phyloP scores from a whole-genome alignment of 2,888 invertebrate species.

The Emmelina monodactyla region DNA sequence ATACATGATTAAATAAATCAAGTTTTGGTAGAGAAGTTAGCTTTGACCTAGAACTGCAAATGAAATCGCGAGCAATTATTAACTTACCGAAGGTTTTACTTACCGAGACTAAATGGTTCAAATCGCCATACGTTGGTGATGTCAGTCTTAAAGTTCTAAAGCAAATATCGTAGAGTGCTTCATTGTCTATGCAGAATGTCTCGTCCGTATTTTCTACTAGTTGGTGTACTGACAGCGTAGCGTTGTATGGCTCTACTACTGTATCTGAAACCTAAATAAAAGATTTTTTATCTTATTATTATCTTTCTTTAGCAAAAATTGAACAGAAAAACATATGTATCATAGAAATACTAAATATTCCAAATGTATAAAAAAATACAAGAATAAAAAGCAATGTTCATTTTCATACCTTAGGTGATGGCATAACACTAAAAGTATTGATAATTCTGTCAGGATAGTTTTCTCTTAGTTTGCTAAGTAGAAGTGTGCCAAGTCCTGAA shows the following conservation, averaged over 20 bases:
- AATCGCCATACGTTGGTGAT: conserved; percentile 89
- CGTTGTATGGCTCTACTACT: conserved; percentile 89
- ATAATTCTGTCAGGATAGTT: conserved; percentile 88
- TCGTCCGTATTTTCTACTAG: conserved; percentile 89
- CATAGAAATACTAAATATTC: not conserved
- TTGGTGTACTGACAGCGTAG: conserved; percentile 85
- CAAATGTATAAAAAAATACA: not conserved
- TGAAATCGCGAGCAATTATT: too few relatives aligned
- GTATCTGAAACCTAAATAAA: conserved; percentile 81
- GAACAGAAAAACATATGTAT: too few relatives aligned
- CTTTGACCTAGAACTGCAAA: too few relatives aligned
- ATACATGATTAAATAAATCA: too few relatives aligned
- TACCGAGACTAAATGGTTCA: conserved; percentile 86
- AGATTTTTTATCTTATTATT: too few relatives aligned
- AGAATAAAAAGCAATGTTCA: not conserved
- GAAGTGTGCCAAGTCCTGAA: conserved; percentile 81
- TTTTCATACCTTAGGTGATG: conserved; percentile 76
- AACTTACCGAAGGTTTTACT: conserved; percentile 21
- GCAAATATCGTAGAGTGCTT: conserved; percentile 89
- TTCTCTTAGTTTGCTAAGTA: conserved; percentile 82
- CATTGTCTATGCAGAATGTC: conserved; percentile 90
- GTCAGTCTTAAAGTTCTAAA: conserved; percentile 83
- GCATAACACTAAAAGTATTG: conserved; percentile 82
- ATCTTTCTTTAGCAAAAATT: too few relatives aligned
- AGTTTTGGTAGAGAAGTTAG: too few relatives aligned